Evolutionary conservation across 92 coral and sea anemone species (phyloP).

Genomic region (Epizoanthus scotinus): DNA sequence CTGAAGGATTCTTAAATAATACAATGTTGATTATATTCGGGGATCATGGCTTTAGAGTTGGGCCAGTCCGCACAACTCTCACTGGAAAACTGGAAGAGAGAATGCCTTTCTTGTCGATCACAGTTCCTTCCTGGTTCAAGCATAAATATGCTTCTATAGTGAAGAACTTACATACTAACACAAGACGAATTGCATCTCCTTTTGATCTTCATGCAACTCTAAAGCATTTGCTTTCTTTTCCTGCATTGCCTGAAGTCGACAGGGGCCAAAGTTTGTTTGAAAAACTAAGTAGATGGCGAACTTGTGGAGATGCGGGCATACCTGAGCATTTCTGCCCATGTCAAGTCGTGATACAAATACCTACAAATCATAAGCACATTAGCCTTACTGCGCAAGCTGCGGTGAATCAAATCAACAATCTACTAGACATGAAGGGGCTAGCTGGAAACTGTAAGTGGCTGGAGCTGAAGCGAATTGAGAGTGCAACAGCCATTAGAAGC

Average conservation of each 20-base stretch:
- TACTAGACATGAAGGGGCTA: constrained; percentile 18
- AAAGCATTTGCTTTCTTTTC: constrained; percentile 44
- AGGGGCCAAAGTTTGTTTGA: constrained; percentile 45
- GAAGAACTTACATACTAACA: constrained; percentile 30
- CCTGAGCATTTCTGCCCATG: constrained; percentile 54
- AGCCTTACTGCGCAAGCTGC: constrained; percentile 41
- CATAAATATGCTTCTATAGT: constrained; percentile 26
- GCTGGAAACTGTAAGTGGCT: constrained; percentile 33
- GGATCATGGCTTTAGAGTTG: constrained; percentile 46
- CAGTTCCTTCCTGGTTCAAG: constrained; percentile 46
- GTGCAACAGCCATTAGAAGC: constrained; percentile 35
- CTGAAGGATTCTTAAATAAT: constrained; percentile 27
- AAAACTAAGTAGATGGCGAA: constrained; percentile 20
- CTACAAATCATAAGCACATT: constrained; percentile 32
- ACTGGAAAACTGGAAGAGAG: constrained; percentile 52
- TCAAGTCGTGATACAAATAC: constrained; percentile 37
- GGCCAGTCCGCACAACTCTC: constrained; percentile 43
- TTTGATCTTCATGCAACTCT: constrained; percentile 51
- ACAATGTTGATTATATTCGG: constrained; percentile 47
- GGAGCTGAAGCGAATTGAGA: constrained; percentile 27
- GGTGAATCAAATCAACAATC: constrained; percentile 31
- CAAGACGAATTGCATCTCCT: constrained; percentile 30
- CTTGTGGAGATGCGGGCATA: constrained; percentile 45
- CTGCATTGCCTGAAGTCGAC: constrained; percentile 18
- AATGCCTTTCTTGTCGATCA: constrained; percentile 45